A percentile compares a stretch with the other conserved stretches of the same genome.
These are phyloP conservation scores for Macrotis lagotis DNA, from an alignment of 2,113 vertebrate genomes.

Conservation along the genomic window DNA sequence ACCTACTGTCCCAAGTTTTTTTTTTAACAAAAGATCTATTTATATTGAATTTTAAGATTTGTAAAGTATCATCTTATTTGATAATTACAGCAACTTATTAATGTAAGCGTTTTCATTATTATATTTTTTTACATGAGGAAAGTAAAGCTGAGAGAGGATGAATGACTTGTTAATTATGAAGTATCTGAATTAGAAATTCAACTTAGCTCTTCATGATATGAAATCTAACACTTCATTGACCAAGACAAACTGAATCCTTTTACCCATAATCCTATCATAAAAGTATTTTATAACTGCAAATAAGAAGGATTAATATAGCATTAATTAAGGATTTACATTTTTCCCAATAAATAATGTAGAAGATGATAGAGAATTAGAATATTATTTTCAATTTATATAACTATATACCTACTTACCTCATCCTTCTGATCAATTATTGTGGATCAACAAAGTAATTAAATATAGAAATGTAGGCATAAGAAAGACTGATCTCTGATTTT, in stretches of 20 bases:
- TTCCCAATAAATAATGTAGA: background rate
- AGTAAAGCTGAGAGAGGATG: background rate
- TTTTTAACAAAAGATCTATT: background rate
- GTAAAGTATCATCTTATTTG: background rate
- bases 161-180: background rate
- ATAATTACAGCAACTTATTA: background rate
- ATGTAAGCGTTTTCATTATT: background rate
- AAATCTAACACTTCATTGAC: background rate
- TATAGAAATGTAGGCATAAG: background rate
- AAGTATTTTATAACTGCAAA: no score
- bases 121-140: background rate
- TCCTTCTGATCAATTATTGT: background rate
- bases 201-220: background rate
- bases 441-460: background rate
- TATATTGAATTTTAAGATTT: background rate
- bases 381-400: background rate
- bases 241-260: background rate
- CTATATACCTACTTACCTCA: fast-evolving
- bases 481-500: background rate
- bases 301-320: background rate
- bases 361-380: background rate
- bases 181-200: background rate
- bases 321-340: background rate
- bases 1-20: no score
- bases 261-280: background rate